A percentile compares a stretch with the other conserved stretches of the same genome.
Evolutionary conservation across 2,888 invertebrate genomes (phyloP).

Genomic region (Andricus quercusramuli): DNA sequence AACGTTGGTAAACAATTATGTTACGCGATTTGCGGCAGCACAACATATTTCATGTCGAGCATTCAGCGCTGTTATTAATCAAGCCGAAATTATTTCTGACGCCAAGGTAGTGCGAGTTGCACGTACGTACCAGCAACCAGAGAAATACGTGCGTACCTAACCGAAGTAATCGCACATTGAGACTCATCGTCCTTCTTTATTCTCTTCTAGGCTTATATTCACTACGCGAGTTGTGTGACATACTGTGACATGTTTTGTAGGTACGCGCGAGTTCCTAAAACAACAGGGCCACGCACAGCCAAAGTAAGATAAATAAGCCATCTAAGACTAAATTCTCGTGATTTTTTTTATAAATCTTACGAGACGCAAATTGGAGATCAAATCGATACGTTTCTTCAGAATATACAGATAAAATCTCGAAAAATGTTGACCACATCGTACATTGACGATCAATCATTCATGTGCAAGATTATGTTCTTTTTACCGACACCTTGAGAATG

Average conservation of each 20-base stretch:
- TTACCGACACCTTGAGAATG: slow-evolving; percentile 6
- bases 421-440: not conserved
- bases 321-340: slow-evolving; percentile 16
- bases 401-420: slow-evolving; percentile 14
- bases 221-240: not conserved
- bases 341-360: slow-evolving; percentile 15
- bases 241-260: not conserved
- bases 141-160: slow-evolving; percentile 33
- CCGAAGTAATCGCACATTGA: not conserved
- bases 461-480: slow-evolving; percentile 7
- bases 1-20: slow-evolving; percentile 6
- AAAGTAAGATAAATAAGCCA: slow-evolving; percentile 37
- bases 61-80: slow-evolving; percentile 25
- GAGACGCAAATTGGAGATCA: slow-evolving; percentile 25
- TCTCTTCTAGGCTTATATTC: not conserved
- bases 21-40: slow-evolving; percentile 6
- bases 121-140: not conserved
- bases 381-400: slow-evolving; percentile 22
- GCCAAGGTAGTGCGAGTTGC: not conserved
- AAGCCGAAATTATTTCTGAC: slow-evolving; percentile 13
- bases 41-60: not conserved
- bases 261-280: not conserved
- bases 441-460: not conserved
- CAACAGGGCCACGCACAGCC: slow-evolving; percentile 36
- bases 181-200: not conserved